phyloP scores from a whole-genome alignment of 2,888 invertebrate species.

The Dicyrtomina minuta region DNA sequence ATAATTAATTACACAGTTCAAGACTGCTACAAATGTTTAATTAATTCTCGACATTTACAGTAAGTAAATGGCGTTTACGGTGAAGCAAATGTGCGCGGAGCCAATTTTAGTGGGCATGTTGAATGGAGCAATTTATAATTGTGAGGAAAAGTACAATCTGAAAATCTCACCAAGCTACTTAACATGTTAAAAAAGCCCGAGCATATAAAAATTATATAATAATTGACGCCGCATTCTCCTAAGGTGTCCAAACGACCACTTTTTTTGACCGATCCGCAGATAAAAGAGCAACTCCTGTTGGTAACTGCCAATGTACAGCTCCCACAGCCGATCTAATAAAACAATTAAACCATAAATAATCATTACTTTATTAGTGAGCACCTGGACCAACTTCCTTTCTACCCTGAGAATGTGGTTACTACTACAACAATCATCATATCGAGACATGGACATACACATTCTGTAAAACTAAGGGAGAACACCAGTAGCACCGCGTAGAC shows the following conservation, averaged over 20 bases:
- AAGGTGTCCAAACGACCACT: slow-evolving; percentile 70
- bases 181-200: background rate
- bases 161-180: background rate
- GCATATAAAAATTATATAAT: background rate
- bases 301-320: slow-evolving; percentile 81
- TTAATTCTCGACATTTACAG: too few relatives aligned
- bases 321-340: slow-evolving; percentile 73
- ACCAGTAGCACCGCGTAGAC: background rate
- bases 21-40: too few relatives aligned
- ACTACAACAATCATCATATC: background rate
- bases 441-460: background rate
- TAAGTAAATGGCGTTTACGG: background rate
- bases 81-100: background rate
- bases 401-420: background rate
- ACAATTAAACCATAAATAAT: slow-evolving; percentile 1
- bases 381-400: slow-evolving; percentile 3
- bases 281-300: slow-evolving; percentile 74
- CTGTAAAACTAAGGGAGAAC: background rate
- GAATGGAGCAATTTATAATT: too few relatives aligned
- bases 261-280: slow-evolving; percentile 81
- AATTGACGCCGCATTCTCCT: background rate
- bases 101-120: too few relatives aligned
- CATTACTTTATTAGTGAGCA: slow-evolving; percentile 11
- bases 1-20: too few relatives aligned
- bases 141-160: too few relatives aligned